Percentiles rank a stretch among this genome's conserved stretches.
phyloP scores from a whole-genome alignment of 1,140 invertebrate species.

The Bombus sibiricus region DNA sequence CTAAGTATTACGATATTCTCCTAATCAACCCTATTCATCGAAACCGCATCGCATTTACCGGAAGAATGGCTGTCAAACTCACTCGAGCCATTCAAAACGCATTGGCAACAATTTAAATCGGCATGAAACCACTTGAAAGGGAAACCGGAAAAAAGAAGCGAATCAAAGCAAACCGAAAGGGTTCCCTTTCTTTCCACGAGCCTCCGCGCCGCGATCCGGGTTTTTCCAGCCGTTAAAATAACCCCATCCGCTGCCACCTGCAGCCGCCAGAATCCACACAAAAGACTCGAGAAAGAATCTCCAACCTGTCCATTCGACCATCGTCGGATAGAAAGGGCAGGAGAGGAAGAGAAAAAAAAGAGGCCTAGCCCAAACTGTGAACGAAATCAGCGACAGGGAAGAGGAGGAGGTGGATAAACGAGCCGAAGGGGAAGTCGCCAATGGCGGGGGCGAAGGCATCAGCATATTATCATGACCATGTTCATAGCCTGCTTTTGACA shows the following conservation, averaged over 20 bases:
- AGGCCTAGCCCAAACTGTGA: background rate
- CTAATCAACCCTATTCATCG: background rate
- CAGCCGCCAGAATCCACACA: conserved; percentile 18
- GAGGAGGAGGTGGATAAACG: conserved; percentile 12
- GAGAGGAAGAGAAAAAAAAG: background rate
- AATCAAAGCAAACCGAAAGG: conserved; percentile 1
- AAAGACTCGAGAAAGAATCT: conserved; percentile 31
- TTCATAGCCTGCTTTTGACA: conserved; percentile 80
- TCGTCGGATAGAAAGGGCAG: background rate
- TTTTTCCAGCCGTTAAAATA: conserved; percentile 25
- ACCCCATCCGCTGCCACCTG: conserved; percentile 34
- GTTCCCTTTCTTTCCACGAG: conserved; percentile 8
- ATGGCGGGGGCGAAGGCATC: conserved; percentile 63
- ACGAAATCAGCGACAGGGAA: background rate
- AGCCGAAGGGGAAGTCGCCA: conserved; percentile 1
- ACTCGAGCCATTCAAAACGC: too few species aligned
- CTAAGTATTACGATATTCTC: background rate
- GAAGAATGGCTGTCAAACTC: background rate
- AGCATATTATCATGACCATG: conserved; percentile 79
- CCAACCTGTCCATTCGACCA: background rate
- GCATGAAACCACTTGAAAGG: background rate
- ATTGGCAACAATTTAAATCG: background rate
- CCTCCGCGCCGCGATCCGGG: background rate
- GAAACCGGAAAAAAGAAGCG: background rate
- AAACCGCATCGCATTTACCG: too few species aligned